Evolutionary conservation across 2,888 invertebrate genomes (phyloP).

Genomic region (Lasioglossum morio): DNA sequence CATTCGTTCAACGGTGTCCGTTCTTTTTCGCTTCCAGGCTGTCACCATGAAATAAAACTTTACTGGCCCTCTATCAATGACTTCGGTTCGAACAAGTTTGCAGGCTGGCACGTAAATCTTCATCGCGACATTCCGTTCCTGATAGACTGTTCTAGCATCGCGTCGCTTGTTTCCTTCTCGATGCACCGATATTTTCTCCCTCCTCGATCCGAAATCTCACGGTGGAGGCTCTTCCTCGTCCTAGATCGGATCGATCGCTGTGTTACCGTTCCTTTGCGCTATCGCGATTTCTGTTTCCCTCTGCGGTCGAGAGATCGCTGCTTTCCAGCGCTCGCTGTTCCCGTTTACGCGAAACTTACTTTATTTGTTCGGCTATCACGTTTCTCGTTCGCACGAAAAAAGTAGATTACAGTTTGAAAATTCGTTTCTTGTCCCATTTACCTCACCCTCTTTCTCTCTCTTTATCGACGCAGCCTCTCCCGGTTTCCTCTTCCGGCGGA

Average conservation of each 20-base stretch:
- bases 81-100: not conserved
- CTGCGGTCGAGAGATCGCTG: constrained; percentile 2
- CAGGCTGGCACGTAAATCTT: not conserved
- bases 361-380: not conserved
- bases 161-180: not conserved
- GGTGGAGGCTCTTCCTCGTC: not conserved
- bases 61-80: not conserved
- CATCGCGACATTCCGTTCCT: not conserved
- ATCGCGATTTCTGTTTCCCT: constrained; percentile 21
- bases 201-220: constrained; percentile 6
- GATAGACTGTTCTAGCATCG: not conserved
- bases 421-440: not conserved
- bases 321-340: not conserved
- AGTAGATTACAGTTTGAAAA: constrained; percentile 1
- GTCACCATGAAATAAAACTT: not conserved
- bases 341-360: not conserved
- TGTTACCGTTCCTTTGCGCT: constrained; percentile 15
- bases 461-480: not conserved
- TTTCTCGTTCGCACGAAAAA: not conserved
- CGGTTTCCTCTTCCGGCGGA: not conserved
- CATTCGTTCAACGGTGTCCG: not conserved
- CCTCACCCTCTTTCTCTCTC: too few relatives aligned
- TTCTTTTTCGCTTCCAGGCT: not conserved
- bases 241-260: constrained; percentile 24
- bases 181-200: not conserved